These are phyloP conservation scores for Lepisosteus oculatus DNA, from an alignment of 2,113 vertebrate species.

Conservation along the genomic window DNA sequence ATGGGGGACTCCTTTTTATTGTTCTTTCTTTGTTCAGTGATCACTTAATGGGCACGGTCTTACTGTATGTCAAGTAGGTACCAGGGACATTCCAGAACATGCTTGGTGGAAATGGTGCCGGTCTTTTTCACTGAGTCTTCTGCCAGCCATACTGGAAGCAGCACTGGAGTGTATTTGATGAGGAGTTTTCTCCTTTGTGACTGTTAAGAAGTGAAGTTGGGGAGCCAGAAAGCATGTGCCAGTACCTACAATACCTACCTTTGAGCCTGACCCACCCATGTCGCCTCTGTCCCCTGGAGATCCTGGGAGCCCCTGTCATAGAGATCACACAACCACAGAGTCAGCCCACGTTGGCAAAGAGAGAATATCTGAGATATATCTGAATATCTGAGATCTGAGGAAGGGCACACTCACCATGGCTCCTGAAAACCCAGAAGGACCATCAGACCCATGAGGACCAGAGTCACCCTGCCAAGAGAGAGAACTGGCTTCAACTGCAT, in stretches of 20 bases:
- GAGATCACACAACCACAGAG: background rate
- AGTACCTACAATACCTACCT: slow-evolving; percentile 40
- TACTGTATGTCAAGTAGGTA: no score
- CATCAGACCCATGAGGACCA: slow-evolving; percentile 59
- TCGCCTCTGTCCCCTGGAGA: slow-evolving; percentile 53
- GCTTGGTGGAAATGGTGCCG: no score
- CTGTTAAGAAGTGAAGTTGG: background rate
- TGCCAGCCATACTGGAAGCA: no score
- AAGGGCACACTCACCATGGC: slow-evolving; percentile 48
- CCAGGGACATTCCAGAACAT: no score
- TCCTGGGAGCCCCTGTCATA: slow-evolving; percentile 54
- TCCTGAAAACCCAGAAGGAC: slow-evolving; percentile 64
- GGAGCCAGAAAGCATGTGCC: no score
- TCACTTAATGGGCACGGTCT: no score
- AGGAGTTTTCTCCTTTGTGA: no score
- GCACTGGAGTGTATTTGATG: no score
- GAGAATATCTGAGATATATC: background rate
- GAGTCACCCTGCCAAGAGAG: slow-evolving; percentile 48
- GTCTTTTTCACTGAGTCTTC: no score
- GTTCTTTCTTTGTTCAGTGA: no score
- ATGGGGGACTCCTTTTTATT: no score
- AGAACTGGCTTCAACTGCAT: slow-evolving; percentile 16
- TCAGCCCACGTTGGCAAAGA: no score
- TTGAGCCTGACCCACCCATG: slow-evolving; percentile 41
- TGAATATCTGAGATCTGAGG: background rate